phyloP scores from a whole-genome alignment of 1,140 invertebrate species.

The Dendroctonus valens region DNA sequence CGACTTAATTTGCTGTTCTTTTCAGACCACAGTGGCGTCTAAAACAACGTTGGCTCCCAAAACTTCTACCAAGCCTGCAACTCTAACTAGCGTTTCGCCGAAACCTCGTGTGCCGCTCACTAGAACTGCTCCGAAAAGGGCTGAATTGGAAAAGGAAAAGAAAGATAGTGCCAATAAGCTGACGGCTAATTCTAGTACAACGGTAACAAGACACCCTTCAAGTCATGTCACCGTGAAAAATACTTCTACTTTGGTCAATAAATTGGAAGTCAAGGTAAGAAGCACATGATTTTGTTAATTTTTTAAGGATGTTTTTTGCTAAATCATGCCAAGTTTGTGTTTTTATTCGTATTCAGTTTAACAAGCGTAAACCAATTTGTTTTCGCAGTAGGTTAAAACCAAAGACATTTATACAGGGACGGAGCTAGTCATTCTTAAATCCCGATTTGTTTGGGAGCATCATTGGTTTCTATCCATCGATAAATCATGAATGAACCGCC shows the following conservation, averaged over 20 bases:
- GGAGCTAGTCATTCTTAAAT: no score
- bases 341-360: no score
- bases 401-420: no score
- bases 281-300: background rate
- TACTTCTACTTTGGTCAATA: slow-evolving; percentile 51
- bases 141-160: slow-evolving; percentile 57
- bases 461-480: no score
- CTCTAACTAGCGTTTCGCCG: slow-evolving; percentile 41
- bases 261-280: slow-evolving; percentile 48
- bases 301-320: background rate
- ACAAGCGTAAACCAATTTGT: no score
- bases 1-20: no score
- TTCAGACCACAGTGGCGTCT: slow-evolving; percentile 9
- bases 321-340: no score
- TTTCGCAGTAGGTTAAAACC: no score
- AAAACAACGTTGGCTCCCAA: slow-evolving; percentile 15
- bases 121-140: slow-evolving; percentile 36
- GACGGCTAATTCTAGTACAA: slow-evolving; percentile 51
- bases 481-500: no score
- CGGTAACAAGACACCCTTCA: slow-evolving; percentile 44
- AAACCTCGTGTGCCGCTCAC: slow-evolving; percentile 42
- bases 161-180: slow-evolving; percentile 62
- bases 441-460: no score
- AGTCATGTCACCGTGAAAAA: slow-evolving; percentile 46
- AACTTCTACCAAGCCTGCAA: slow-evolving; percentile 10